A percentile compares a stretch with the other conserved stretches of the same genome.
These are phyloP conservation scores for Perodicticus potto DNA, from an alignment of 2,797 vertebrate genomes.

Conservation along the genomic window DNA sequence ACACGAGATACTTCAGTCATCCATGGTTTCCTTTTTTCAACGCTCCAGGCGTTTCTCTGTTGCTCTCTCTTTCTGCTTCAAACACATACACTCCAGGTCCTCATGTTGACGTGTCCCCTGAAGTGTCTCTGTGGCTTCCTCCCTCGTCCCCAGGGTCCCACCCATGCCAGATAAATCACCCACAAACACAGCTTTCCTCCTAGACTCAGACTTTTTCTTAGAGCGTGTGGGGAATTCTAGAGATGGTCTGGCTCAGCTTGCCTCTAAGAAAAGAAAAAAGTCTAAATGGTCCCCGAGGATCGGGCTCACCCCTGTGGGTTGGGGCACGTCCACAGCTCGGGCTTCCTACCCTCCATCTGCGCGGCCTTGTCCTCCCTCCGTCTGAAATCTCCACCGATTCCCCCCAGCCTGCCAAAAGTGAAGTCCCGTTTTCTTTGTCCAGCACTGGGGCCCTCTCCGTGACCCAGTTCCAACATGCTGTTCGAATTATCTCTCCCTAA, in stretches of 20 bases:
- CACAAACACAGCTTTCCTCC: not conserved
- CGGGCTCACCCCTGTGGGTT: not conserved
- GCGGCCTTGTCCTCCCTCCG: not conserved
- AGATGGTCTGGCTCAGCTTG: not conserved
- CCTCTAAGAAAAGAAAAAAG: not conserved
- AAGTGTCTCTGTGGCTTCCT: accelerated
- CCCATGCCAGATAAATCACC: not conserved
- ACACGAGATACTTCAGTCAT: not conserved
- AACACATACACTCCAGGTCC: not conserved
- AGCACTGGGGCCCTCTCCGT: not conserved
- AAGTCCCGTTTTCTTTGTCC: constrained; percentile 38
- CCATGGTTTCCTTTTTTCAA: not conserved
- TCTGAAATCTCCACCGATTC: not conserved
- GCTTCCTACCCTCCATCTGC: not conserved
- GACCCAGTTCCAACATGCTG: constrained; percentile 60
- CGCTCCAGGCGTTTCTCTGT: accelerated
- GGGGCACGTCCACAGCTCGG: not conserved
- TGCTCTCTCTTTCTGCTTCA: not conserved
- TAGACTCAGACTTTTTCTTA: not conserved
- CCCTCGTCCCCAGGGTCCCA: not conserved
- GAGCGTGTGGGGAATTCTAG: not conserved
- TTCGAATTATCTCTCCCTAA: constrained; percentile 51
- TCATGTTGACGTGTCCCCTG: not conserved
- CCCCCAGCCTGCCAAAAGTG: not conserved
- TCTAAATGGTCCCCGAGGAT: not conserved